Evolutionary conservation across 2,113 vertebrate genomes (phyloP).

Genomic region (Chaenogobius annularis): DNA sequence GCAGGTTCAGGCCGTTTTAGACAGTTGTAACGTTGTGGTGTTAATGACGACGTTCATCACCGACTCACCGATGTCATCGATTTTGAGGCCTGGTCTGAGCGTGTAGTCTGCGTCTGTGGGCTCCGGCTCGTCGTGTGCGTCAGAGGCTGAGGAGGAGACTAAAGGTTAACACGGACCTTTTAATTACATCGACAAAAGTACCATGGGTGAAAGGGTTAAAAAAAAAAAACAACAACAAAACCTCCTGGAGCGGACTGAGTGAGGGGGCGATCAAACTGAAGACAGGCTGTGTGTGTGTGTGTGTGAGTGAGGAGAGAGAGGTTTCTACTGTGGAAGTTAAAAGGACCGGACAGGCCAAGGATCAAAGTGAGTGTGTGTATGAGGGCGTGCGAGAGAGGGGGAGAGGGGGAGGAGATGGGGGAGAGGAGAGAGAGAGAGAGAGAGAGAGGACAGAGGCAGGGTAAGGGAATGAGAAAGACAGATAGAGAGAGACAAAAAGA

Average conservation of each 20-base stretch:
- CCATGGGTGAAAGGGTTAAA: constrained; percentile 45
- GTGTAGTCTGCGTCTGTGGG: constrained; percentile 93
- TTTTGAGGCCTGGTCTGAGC: constrained; percentile 91
- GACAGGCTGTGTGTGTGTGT: constrained; percentile 49
- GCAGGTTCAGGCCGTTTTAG: background rate
- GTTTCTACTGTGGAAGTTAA: constrained; percentile 72
- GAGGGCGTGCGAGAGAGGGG: constrained; percentile 25
- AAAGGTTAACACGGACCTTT: constrained; percentile 52
- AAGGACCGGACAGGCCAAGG: constrained; percentile 70
- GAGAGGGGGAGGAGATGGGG: background rate
- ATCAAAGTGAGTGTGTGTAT: constrained; percentile 60
- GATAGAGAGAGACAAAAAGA: no score
- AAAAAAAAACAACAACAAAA: no score
- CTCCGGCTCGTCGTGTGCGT: constrained; percentile 83
- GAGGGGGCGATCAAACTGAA: constrained; percentile 48
- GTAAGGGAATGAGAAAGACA: no score
- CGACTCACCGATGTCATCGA: constrained; percentile 91
- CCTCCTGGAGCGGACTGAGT: constrained; percentile 38
- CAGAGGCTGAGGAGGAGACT: constrained; percentile 78
- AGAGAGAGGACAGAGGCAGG: no score
- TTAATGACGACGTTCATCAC: background rate
- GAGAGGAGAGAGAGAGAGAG: no score
- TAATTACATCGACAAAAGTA: constrained; percentile 56
- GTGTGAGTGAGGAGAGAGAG: constrained; percentile 62
- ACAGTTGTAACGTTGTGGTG: background rate